Percentiles rank a stretch among this genome's conserved stretches.
Conservation (phyloP, 2,113 vertebrate genomes). For the Salminus brasiliensis region DNA sequence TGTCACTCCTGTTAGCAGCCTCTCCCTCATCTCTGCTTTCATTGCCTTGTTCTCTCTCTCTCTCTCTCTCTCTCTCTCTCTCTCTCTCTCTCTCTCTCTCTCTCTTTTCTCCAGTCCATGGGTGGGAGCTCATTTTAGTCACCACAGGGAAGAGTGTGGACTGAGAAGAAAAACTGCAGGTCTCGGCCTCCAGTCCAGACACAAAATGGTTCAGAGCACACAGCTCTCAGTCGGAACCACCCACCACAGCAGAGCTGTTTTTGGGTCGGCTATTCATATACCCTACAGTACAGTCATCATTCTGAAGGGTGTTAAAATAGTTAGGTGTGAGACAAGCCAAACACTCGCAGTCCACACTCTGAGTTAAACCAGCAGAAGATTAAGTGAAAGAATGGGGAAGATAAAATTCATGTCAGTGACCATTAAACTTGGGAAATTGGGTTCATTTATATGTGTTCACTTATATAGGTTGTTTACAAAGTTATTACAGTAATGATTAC, state of each 20-base stretch:
- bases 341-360: not conserved
- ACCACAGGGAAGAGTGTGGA: constrained; percentile 56
- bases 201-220: constrained; percentile 24
- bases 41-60: constrained; percentile 9
- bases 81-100: constrained; percentile 31
- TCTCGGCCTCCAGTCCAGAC: constrained; percentile 20
- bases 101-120: constrained; percentile 42
- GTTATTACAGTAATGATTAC: no score
- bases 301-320: not conserved
- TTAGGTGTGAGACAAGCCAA: constrained; percentile 16
- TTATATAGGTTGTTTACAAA: no score
- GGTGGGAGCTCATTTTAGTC: constrained; percentile 66
- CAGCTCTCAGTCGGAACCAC: no score
- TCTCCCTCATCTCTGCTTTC: constrained; percentile 25
- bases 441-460: no score
- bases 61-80: constrained; percentile 34
- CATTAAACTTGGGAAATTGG: no score
- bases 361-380: not conserved
- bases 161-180: constrained; percentile 21
- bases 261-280: not conserved
- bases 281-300: not conserved
- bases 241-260: not conserved
- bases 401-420: not conserved
- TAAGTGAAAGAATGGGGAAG: not conserved
- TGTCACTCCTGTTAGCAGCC: constrained; percentile 14